A percentile compares a stretch with the other conserved stretches of the same genome.
These are phyloP conservation scores for Hoplostethus mediterraneus DNA, from an alignment of 2,797 vertebrate genomes.

Conservation along the genomic window DNA sequence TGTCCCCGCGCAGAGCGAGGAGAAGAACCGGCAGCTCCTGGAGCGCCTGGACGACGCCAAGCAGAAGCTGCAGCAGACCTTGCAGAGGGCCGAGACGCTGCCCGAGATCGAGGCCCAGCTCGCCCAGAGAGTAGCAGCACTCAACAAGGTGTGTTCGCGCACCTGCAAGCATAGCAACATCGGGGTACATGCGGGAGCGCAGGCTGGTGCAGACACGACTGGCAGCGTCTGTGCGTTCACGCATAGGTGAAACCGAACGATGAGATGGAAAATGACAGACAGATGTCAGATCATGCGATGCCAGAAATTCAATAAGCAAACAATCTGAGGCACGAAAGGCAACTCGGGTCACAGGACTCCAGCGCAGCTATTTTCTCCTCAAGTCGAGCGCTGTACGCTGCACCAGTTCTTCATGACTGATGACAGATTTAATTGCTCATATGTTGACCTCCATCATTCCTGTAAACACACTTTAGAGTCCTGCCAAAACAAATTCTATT, in stretches of 20 bases:
- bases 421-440: constrained; percentile 32
- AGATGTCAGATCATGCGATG: constrained; percentile 19
- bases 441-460: constrained; percentile 33
- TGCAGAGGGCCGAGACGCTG: constrained; percentile 92
- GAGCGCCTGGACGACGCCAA: constrained; percentile 95
- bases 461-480: constrained; percentile 28
- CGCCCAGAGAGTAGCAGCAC: constrained; percentile 87
- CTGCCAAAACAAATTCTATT: constrained; percentile 11
- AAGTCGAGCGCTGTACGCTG: constrained; percentile 20
- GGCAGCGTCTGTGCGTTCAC: constrained; percentile 7
- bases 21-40: constrained; percentile 93
- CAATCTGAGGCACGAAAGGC: constrained; percentile 24
- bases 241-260: constrained; percentile 9
- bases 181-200: neutral
- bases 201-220: constrained; percentile 15
- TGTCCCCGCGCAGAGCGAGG: constrained; percentile 77
- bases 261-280: constrained; percentile 40
- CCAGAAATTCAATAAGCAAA: constrained; percentile 23
- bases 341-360: constrained; percentile 3
- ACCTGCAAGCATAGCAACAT: neutral
- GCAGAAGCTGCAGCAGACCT: constrained; percentile 90
- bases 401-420: neutral
- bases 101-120: constrained; percentile 95
- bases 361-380: constrained; percentile 37
- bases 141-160: constrained; percentile 86